phyloP scores from a whole-genome alignment of 2,888 invertebrate genomes.

The Sinodicranocentrus sp. region DNA sequence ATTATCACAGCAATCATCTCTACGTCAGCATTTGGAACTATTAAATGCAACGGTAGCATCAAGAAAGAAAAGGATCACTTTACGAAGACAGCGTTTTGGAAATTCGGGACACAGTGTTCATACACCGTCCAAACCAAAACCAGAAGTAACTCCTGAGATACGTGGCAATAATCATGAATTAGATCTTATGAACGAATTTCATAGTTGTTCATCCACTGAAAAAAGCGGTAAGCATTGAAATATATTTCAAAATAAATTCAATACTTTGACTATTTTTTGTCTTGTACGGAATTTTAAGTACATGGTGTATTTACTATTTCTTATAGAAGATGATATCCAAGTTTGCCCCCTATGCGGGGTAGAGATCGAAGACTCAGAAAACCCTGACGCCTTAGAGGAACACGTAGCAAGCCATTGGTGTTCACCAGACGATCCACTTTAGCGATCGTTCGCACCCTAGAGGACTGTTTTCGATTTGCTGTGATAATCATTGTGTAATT shows the following conservation, averaged over 20 bases:
- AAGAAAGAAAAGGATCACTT: constrained; percentile 67
- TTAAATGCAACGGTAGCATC: constrained; percentile 71
- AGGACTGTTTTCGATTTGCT: constrained; percentile 60
- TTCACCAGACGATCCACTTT: constrained; percentile 68
- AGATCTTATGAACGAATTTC: constrained; percentile 69
- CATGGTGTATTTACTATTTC: neutral
- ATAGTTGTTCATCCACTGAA: constrained; percentile 70
- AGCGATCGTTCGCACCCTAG: constrained; percentile 45
- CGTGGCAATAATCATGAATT: constrained; percentile 58
- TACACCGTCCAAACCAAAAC: constrained; percentile 56
- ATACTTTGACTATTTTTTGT: neutral
- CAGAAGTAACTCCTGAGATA: constrained; percentile 52
- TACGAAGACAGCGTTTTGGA: constrained; percentile 44
- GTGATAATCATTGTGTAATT: constrained; percentile 65
- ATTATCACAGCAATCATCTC: constrained; percentile 72
- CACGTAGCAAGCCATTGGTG: constrained; percentile 76
- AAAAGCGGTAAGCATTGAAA: constrained; percentile 60
- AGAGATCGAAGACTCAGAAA: constrained; percentile 75
- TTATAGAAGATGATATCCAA: constrained; percentile 74
- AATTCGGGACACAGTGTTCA: constrained; percentile 62
- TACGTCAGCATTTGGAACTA: constrained; percentile 74
- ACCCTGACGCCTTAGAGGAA: constrained; percentile 75
- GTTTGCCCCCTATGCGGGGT: constrained; percentile 76
- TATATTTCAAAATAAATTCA: neutral
- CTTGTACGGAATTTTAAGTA: constrained; percentile 5